Evolutionary conservation across 2,797 vertebrate species (phyloP), one percentile per base, ranked within the genome.

Genomic region (Betta splendens): DNA sequence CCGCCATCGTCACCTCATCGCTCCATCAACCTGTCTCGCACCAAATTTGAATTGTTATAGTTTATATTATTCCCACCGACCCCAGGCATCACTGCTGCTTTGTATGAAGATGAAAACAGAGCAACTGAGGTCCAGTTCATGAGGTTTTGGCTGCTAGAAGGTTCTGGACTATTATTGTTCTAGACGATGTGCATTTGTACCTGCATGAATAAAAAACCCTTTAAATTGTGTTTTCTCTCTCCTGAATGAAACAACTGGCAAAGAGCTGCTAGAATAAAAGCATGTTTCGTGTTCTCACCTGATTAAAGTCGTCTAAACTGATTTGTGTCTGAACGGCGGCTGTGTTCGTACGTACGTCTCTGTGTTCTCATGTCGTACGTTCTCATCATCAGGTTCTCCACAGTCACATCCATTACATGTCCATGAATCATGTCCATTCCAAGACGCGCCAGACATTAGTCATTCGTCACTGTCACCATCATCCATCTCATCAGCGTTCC

Each of bases 1-100:
- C 58, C 57, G 25, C 42, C 85, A 85, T 81, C 8, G 3, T 35
- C 80, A 73, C 80, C 7, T 1, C 83, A 77, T 86, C 72, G 71
- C 16, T 53, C 57, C 77, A 83, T 52, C 62, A 12, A 3, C 49
- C 52, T 3, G 43, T 77, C 42, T 61, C 20, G 54, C 51, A 21
- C 47, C 15, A 29, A 57, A 63, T 45, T 20, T 45, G n/a, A 38
- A 70, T 25, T 64, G 36, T 63, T 11, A 56, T 48, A 17, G 33
- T 51, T 38, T 58, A 44, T 9, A 42, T 31, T n/a, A 42, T 17
- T 28, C 15, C 33, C 1, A 1, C n/a, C n/a, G n/a, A n/a, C 12
- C 31, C 29, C 8, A 17, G 3, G 16, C 51, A 12, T 39, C 18
- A 44, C n/a, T 45, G 37, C 25, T 75, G 51, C 63, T 55, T 22